A percentile compares a stretch with the other conserved stretches of the same genome.
Conservation (phyloP, 1,140 invertebrate species). For the Bombus fervidus region DNA sequence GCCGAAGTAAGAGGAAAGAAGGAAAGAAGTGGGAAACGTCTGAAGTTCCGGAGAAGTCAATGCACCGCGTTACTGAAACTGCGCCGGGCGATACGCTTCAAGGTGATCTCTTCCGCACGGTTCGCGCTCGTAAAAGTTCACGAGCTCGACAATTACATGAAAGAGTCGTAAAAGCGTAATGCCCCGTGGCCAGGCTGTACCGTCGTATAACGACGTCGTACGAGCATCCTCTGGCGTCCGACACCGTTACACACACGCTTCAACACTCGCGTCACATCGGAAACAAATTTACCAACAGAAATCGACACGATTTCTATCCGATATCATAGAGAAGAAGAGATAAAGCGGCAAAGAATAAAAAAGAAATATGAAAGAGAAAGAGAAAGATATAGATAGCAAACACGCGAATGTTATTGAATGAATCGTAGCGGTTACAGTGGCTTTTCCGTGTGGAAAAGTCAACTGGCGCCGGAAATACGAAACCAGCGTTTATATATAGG, state of each 20-base stretch:
- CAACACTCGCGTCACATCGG: slow-evolving; percentile 15
- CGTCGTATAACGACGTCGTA: slow-evolving; percentile 60
- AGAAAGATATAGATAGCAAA: background rate
- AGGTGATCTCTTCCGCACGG: slow-evolving; percentile 52
- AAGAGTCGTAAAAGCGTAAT: slow-evolving; percentile 80
- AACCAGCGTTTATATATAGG: background rate
- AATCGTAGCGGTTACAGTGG: background rate
- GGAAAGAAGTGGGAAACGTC: background rate
- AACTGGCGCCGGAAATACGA: background rate
- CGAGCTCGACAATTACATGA: slow-evolving; percentile 81
- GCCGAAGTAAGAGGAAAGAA: background rate
- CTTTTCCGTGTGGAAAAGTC: slow-evolving; percentile 49
- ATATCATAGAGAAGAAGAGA: background rate
- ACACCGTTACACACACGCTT: background rate
- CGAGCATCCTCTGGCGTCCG: slow-evolving; percentile 15
- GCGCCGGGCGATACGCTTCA: slow-evolving; percentile 43
- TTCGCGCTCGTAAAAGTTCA: slow-evolving; percentile 78
- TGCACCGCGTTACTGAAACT: slow-evolving; percentile 32
- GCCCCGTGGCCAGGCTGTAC: slow-evolving; percentile 61
- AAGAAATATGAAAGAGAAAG: background rate
- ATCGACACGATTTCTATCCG: background rate
- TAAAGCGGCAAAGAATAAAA: background rate
- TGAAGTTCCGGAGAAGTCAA: slow-evolving; percentile 1
- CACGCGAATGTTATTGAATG: background rate
- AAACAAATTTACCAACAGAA: slow-evolving; percentile 40